Evolutionary conservation across 2,888 invertebrate species (phyloP).

Genomic region (Phortica magna): DNA sequence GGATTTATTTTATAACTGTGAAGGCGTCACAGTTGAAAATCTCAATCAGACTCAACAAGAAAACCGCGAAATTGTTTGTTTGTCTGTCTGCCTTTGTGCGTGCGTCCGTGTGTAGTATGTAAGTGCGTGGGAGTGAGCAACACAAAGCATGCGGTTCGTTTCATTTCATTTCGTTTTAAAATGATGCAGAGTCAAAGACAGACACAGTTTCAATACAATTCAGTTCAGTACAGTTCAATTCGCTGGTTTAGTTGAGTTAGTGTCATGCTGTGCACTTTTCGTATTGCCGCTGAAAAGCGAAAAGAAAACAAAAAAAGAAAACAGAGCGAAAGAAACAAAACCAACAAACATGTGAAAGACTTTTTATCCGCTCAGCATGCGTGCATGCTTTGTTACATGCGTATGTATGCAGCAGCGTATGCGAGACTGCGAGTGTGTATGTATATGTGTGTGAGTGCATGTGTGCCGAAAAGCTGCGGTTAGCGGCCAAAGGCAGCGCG

Average conservation of each 20-base stretch:
- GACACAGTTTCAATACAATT: not conserved
- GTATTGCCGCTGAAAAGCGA: not conserved
- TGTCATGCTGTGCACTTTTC: not conserved
- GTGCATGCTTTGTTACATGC: not conserved
- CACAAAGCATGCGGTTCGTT: not conserved
- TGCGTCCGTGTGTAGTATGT: too few relatives aligned
- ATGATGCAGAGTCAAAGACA: not conserved
- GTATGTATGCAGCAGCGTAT: not conserved
- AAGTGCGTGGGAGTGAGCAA: too few relatives aligned
- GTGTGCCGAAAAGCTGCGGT: not conserved
- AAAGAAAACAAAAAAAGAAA: too few relatives aligned
- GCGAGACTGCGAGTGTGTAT: not conserved
- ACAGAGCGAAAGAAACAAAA: too few relatives aligned
- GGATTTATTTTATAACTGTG: not conserved
- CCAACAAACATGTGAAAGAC: not conserved
- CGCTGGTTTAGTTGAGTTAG: not conserved
- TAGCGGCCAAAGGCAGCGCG: not conserved
- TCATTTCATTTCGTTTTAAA: not conserved
- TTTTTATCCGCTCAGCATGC: not conserved
- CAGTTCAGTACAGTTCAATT: not conserved
- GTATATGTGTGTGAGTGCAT: not conserved
- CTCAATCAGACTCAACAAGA: not conserved
- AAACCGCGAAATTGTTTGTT: conserved; percentile 3
- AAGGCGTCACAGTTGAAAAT: not conserved
- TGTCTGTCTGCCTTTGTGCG: too few relatives aligned